phyloP scores from a whole-genome alignment of 1,140 invertebrate genomes.

The Dufourea novaeangliae region DNA sequence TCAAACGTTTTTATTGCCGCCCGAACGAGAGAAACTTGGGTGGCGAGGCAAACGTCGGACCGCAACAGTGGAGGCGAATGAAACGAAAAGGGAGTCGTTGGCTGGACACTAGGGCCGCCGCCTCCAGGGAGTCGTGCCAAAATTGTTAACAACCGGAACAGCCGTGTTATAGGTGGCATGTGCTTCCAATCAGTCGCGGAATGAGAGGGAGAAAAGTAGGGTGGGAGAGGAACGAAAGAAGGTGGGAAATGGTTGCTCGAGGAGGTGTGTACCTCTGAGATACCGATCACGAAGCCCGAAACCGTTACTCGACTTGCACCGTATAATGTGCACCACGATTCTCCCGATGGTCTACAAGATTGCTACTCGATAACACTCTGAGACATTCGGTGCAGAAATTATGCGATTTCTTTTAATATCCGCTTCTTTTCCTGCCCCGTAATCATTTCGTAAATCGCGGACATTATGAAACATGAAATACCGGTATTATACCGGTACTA shows the following conservation, averaged over 20 bases:
- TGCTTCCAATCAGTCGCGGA: constrained; percentile 63
- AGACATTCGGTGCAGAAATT: constrained; percentile 31
- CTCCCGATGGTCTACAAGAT: no score
- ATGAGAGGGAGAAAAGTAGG: not conserved
- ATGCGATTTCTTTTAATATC: constrained; percentile 40
- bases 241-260: constrained; percentile 60
- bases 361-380: no score
- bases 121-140: constrained; percentile 62
- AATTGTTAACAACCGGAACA: constrained; percentile 66
- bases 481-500: no score
- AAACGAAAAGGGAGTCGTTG: constrained; percentile 36
- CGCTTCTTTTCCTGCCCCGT: constrained; percentile 36
- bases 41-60: constrained; percentile 5
- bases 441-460: no score
- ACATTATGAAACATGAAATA: no score
- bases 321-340: constrained; percentile 30
- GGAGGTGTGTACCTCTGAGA: constrained; percentile 62
- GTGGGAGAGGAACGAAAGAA: constrained; percentile 12
- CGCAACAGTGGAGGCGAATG: constrained; percentile 48
- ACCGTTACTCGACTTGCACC: constrained; percentile 52
- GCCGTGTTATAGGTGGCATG: constrained; percentile 65
- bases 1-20: constrained; percentile 26
- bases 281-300: constrained; percentile 52
- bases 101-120: constrained; percentile 26
- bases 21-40: constrained; percentile 21